Conservation (phyloP, 2,113 vertebrate genomes). For the Festucalex cinctus region DNA sequence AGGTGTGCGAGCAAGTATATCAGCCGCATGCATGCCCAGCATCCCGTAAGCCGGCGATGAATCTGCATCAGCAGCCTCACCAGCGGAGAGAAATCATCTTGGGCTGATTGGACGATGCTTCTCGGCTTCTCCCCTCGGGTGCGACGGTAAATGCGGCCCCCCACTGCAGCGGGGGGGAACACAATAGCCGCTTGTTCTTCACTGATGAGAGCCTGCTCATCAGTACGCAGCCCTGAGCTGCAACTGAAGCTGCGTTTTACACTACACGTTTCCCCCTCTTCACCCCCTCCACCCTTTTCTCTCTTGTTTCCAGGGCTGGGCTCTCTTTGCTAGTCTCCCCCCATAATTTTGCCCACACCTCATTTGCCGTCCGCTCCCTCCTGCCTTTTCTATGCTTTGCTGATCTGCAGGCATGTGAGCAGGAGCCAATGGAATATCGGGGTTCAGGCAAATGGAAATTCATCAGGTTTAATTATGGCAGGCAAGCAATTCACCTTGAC, state of each 20-base stretch:
- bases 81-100: constrained; percentile 50
- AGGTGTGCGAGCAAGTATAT: constrained; percentile 22
- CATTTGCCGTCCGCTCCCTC: constrained; percentile 54
- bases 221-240: constrained; percentile 31
- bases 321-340: constrained; percentile 40
- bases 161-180: constrained; percentile 54
- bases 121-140: constrained; percentile 55
- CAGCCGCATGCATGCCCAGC: constrained; percentile 8
- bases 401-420: constrained; percentile 51
- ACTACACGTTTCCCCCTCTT: constrained; percentile 37
- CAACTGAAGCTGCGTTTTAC: constrained; percentile 40
- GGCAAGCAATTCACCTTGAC: constrained; percentile 19
- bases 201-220: constrained; percentile 39
- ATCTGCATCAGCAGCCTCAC: constrained; percentile 47
- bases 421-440: constrained; percentile 46
- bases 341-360: constrained; percentile 61
- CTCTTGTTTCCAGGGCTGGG: constrained; percentile 53
- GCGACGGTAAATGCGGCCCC: constrained; percentile 48
- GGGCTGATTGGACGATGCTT: constrained; percentile 66
- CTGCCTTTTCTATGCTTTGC: constrained; percentile 35
- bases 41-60: not conserved
- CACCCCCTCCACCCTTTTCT: constrained; percentile 18
- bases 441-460: constrained; percentile 3
- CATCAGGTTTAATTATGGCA: constrained; percentile 4
- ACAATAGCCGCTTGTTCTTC: constrained; percentile 56